Conservation (phyloP, 1,140 invertebrate species). For the Adelges cooleyi region DNA sequence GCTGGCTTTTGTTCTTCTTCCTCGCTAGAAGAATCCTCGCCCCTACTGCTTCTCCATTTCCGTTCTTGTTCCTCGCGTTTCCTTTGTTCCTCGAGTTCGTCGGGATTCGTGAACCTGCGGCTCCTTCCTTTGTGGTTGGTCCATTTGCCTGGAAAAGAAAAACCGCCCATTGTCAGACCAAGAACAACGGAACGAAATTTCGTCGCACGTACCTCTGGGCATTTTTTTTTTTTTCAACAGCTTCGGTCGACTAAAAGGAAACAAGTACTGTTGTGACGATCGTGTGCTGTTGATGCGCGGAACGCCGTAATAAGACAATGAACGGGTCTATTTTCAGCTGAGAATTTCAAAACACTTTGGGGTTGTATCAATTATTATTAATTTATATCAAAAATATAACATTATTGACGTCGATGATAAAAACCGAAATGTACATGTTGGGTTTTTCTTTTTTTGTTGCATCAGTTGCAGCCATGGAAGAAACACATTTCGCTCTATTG, state of each 20-base stretch:
- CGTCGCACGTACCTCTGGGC: neutral
- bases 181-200: neutral
- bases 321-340: neutral
- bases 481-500: no score
- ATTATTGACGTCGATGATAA: constrained; percentile 21
- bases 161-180: neutral
- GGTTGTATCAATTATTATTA: neutral
- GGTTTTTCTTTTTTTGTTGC: neutral
- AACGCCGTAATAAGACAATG: no score
- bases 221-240: no score
- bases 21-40: constrained; percentile 19
- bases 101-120: constrained; percentile 85
- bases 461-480: neutral
- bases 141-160: constrained; percentile 55
- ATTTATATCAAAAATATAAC: constrained; percentile 17
- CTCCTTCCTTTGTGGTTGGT: constrained; percentile 84
- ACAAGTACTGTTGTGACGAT: no score
- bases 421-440: neutral
- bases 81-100: constrained; percentile 79
- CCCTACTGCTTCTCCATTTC: constrained; percentile 50
- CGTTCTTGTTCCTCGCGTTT: constrained; percentile 58
- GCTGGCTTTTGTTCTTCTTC: constrained; percentile 4
- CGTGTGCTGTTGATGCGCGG: no score
- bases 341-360: neutral
- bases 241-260: no score